Base-by-base conservation (phyloP, 2,797 vertebrate genomes). In the Semaprochilodus insignis region DNA sequence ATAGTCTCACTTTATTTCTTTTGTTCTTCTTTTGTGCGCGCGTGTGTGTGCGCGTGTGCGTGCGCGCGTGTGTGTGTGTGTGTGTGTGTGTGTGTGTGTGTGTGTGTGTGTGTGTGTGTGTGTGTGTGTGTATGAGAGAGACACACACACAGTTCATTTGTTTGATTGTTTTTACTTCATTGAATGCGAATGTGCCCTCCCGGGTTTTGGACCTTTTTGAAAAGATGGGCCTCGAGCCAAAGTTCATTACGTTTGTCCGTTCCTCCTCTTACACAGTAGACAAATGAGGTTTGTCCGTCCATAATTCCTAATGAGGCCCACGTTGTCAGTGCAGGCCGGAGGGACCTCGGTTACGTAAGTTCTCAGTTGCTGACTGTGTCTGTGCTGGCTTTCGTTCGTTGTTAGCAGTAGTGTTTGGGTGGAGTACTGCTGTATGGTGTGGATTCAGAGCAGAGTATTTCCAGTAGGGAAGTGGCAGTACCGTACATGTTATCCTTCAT, bases 161-260 rank as follows among this genome's bases (percentile, higher is more conserved):
- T 57, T n/a, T 57, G 48, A 72, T 55, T 40, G 19, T 40, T 74
- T 59, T 59, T 59, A 74, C 54, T 57, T 59, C 72, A n/a, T 57
- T 10, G 8, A 40, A 44, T 40, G 40, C n/a, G 54, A 59, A 36
- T 15, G n/a, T 36, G 72, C 14, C 23, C 25, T 55, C 6, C 27
- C 25, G 19, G 44, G 44, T 51, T 55, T 13, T 31, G 48, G 48
- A 31, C 51, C 21, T 52, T 10, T 55, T 10, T 34, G 16, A 25
- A 31, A 48, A 40, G 21, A 13, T 48, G 2, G 17, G 70, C 69
- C 48, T 51, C 25, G 44, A 51, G 69, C 40, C 69, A 52, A 51
- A 73, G 48, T 54, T 54, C 23, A 73, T 31, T 31, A 31, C 48
- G 17, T 27, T 34, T 19, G 25, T 73, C 27, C 17, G 13, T 55